A percentile compares a stretch with the other conserved stretches of the same genome.
These are phyloP conservation scores for Phthorimaea operculella DNA, from an alignment of 1,140 invertebrate species.

Conservation along the genomic window DNA sequence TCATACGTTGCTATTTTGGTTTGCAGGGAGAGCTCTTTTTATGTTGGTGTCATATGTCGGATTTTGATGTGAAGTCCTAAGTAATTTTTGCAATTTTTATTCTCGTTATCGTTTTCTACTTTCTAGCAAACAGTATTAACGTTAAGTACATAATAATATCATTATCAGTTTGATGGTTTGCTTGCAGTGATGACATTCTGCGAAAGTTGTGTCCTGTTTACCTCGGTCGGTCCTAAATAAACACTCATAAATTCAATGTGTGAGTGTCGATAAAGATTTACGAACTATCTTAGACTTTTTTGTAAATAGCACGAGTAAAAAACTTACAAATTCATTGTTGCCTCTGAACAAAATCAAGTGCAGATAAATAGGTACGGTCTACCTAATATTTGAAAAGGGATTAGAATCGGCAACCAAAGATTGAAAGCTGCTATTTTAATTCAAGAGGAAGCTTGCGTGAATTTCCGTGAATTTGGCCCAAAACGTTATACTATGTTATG, in stretches of 20 bases:
- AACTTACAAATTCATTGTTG: too few relatives aligned
- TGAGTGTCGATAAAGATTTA: conserved; percentile 9
- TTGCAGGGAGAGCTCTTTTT: conserved; percentile 19
- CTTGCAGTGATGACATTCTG: conserved; percentile 24
- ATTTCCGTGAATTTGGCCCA: too few relatives aligned
- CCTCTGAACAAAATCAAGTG: too few relatives aligned
- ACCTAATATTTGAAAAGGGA: too few relatives aligned
- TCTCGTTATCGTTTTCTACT: too few relatives aligned
- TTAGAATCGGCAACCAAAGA: too few relatives aligned
- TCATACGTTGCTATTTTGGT: conserved; percentile 10
- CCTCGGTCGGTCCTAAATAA: conserved; percentile 9
- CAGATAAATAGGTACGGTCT: too few relatives aligned
- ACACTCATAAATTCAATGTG: conserved; percentile 1
- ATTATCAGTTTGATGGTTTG: conserved; percentile 14
- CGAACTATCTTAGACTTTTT: background rate
- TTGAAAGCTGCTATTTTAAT: too few relatives aligned
- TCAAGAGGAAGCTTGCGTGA: too few relatives aligned
- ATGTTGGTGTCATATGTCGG: conserved; percentile 15
- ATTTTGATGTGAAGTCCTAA: background rate
- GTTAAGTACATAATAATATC: conserved; percentile 11
- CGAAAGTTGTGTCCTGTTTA: conserved; percentile 9
- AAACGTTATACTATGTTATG: too few relatives aligned
- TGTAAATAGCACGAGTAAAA: too few relatives aligned
- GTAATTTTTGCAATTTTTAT: background rate
- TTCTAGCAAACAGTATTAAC: too few relatives aligned